Percentiles rank a stretch among this genome's conserved stretches.
Evolutionary conservation across 2,888 invertebrate genomes (phyloP).

Genomic region (Xanthostigma xanthostigma): DNA sequence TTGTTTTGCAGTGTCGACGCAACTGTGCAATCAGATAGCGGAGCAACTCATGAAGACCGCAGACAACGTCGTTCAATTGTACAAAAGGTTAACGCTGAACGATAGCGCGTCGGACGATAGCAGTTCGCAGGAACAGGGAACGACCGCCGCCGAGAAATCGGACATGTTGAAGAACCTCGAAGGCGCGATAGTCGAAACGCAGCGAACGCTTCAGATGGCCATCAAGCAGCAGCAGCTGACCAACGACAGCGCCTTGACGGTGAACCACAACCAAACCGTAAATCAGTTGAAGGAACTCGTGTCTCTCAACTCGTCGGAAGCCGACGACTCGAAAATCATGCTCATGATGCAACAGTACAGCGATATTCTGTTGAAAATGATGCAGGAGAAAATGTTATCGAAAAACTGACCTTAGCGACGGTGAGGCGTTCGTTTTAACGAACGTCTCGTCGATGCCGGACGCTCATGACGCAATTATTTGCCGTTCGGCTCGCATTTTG

Average conservation of each 20-base stretch:
- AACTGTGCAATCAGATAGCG: conserved; percentile 44
- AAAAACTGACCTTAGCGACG: background rate
- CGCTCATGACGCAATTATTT: too few species aligned
- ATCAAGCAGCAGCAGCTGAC: conserved; percentile 23
- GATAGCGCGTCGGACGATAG: conserved; percentile 11
- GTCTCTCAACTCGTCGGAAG: conserved; percentile 21
- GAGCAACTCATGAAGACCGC: conserved; percentile 48
- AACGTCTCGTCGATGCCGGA: too few species aligned
- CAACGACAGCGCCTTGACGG: conserved; percentile 23
- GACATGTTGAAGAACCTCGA: conserved; percentile 38
- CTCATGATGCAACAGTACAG: conserved; percentile 47
- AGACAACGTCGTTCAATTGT: conserved; percentile 54
- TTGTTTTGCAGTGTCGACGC: conserved; percentile 37
- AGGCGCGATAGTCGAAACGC: conserved; percentile 41
- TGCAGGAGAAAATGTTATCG: conserved; percentile 38
- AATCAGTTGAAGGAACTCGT: conserved; percentile 29
- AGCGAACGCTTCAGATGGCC: conserved; percentile 38
- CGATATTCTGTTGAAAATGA: conserved; percentile 40
- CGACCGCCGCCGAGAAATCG: conserved; percentile 24
- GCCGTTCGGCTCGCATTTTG: too few species aligned
- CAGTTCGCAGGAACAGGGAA: conserved; percentile 7
- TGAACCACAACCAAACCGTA: conserved; percentile 33
- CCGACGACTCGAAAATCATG: conserved; percentile 34
- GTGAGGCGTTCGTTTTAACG: too few species aligned
- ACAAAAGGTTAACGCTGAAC: conserved; percentile 45